These are phyloP conservation scores for Leuciscus waleckii DNA, from an alignment of 2,797 vertebrate genomes.

Conservation along the genomic window DNA sequence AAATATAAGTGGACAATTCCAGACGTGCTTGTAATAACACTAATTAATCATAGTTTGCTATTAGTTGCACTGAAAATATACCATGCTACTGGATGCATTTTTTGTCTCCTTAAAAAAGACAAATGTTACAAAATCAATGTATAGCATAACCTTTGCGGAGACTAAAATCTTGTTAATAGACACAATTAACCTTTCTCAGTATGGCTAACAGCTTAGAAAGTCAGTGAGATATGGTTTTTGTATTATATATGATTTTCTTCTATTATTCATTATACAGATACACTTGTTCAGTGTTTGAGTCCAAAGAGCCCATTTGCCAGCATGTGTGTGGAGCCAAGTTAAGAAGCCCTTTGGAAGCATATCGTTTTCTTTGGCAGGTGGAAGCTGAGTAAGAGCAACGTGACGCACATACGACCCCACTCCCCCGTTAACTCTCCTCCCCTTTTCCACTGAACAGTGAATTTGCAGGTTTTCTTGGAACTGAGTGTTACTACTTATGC, in stretches of 20 bases:
- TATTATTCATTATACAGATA: constrained; percentile 54
- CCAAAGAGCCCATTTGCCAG: constrained; percentile 68
- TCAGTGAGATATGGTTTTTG: neutral
- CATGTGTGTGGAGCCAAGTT: constrained; percentile 53
- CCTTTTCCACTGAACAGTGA: constrained; percentile 46
- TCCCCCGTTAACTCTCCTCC: constrained; percentile 50
- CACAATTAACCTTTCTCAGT: neutral
- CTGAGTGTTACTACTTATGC: neutral
- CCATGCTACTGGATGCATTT: neutral
- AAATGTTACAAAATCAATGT: neutral
- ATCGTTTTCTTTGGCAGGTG: constrained; percentile 82
- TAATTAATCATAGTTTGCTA: neutral
- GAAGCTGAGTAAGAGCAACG: constrained; percentile 70
- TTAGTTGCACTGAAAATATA: neutral
- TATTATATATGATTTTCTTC: constrained; percentile 22
- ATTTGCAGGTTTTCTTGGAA: constrained; percentile 58
- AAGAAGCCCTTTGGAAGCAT: constrained; percentile 77
- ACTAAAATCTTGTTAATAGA: neutral
- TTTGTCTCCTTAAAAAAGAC: neutral
- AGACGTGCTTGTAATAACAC: neutral
- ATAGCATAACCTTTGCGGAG: neutral
- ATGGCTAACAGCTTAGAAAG: neutral
- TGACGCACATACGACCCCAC: constrained; percentile 76
- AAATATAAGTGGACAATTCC: neutral
- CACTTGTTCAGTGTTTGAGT: constrained; percentile 76